Evolutionary conservation across 2,113 vertebrate species (phyloP), one percentile per base, ranked within the genome.

Genomic region (Fulica atra): DNA sequence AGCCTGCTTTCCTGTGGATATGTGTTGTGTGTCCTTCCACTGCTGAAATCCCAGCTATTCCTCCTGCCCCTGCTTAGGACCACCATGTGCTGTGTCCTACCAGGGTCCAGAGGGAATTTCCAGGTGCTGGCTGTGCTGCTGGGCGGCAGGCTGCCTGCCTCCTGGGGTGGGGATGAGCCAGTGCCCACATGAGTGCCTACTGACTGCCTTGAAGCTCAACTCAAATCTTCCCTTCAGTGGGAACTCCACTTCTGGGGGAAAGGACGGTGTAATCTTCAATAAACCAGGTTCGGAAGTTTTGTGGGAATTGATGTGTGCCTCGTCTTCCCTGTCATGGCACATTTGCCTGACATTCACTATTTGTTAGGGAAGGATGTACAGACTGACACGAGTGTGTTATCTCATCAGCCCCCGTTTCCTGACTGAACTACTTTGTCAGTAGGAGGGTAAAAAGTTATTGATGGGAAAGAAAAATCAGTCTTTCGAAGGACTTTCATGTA

Each of bases 71-170:
- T 65, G 28, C 46, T 12, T 25, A 12, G 46, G 46, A 54, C 35
- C 35, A 20, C 19, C 20, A 8, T 11, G 0, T 2, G 31, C 33
- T 10, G 44, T 10, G 31, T 40, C 64, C 38, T 21, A 3, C 17
- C 51, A 36, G 50, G 13, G 21, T 33, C 25, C 0, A 0, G 6
- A 11, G 56, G 19, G 3, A 31, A 8, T 68, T 77, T 40, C 69
- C 44, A 54, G 14, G 66, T 63, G 20, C 40, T 0, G 0, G 46
- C 61, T 8, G 7, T 38, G 72, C 57, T 38, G 54, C 60, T 50
- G 50, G 59, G 29, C 35, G 65, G 44, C 16, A 31, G 59, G 23
- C 65, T 68, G 69, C 38, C 57, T 3, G 42, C 48, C 48, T 40
- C 31, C 14, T 48, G 14, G 4, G 3, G 0, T 12, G 66, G 57